Evolutionary conservation across 2,888 invertebrate genomes (phyloP).

Genomic region (Eupithecia exiguata): DNA sequence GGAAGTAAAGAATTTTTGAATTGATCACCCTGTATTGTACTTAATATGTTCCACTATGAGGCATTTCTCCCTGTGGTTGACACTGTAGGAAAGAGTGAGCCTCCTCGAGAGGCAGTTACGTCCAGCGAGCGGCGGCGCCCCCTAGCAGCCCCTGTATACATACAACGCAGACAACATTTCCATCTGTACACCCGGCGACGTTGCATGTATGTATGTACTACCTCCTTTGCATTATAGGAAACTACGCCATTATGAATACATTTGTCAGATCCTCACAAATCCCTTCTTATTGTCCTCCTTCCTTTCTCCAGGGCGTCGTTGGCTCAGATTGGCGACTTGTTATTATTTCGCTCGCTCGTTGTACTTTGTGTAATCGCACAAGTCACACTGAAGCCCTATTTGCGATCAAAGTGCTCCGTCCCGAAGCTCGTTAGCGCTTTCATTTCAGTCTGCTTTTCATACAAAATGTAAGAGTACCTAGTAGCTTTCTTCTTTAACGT

Average conservation of each 20-base stretch:
- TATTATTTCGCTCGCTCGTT: constrained; percentile 31
- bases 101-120: too few relatives aligned
- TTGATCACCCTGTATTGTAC: too few relatives aligned
- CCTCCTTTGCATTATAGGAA: not conserved
- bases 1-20: too few relatives aligned
- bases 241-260: not conserved
- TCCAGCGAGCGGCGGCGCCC: too few relatives aligned
- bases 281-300: constrained; percentile 20
- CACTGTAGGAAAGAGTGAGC: too few relatives aligned
- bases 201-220: too few relatives aligned
- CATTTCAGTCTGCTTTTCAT: constrained; percentile 15
- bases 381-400: constrained; percentile 20
- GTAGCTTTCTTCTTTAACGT: not conserved
- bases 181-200: too few relatives aligned
- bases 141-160: too few relatives aligned
- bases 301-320: not conserved
- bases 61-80: too few relatives aligned
- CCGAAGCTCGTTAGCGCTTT: constrained; percentile 28
- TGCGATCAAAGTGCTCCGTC: constrained; percentile 12
- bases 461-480: not conserved
- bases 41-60: too few relatives aligned
- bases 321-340: constrained; percentile 24
- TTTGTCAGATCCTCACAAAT: constrained; percentile 16
- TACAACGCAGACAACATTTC: too few relatives aligned
- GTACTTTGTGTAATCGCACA: constrained; percentile 25